Evolutionary conservation across 2,797 vertebrate genomes (phyloP).

Genomic region (Macropodus opercularis): DNA sequence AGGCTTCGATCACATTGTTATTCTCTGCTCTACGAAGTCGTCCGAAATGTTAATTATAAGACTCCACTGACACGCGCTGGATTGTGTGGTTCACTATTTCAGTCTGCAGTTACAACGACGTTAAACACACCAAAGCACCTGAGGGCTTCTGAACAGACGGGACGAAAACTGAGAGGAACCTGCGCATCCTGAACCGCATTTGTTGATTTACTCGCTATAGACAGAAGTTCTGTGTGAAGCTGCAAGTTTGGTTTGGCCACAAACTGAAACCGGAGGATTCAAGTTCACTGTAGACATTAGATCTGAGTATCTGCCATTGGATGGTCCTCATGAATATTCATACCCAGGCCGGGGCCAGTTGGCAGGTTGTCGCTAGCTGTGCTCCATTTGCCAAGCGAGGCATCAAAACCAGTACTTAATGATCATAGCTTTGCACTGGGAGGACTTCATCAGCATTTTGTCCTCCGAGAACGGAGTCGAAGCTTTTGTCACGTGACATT

Average conservation of each 20-base stretch:
- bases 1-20: neutral
- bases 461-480: slow-evolving; percentile 9
- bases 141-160: neutral
- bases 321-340: slow-evolving; percentile 63
- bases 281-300: slow-evolving; percentile 46
- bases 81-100: neutral
- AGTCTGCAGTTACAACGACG: neutral
- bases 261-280: slow-evolving; percentile 9
- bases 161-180: neutral
- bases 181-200: neutral
- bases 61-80: neutral
- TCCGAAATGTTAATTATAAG: neutral
- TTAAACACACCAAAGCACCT: neutral
- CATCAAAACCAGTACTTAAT: slow-evolving; percentile 62
- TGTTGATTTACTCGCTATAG: too few relatives aligned
- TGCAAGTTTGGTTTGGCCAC: slow-evolving; percentile 8
- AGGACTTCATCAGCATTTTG: slow-evolving; percentile 27
- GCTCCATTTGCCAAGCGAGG: slow-evolving; percentile 60
- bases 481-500: too few relatives aligned
- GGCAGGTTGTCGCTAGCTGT: slow-evolving; percentile 55
- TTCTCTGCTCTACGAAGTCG: neutral
- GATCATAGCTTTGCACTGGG: slow-evolving; percentile 43
- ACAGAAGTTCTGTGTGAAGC: neutral
- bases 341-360: slow-evolving; percentile 47
- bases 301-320: slow-evolving; percentile 28